Evolutionary conservation across 1,140 invertebrate genomes (phyloP), one percentile per base, ranked within the genome.

Genomic region (Episyrphus balteatus): DNA sequence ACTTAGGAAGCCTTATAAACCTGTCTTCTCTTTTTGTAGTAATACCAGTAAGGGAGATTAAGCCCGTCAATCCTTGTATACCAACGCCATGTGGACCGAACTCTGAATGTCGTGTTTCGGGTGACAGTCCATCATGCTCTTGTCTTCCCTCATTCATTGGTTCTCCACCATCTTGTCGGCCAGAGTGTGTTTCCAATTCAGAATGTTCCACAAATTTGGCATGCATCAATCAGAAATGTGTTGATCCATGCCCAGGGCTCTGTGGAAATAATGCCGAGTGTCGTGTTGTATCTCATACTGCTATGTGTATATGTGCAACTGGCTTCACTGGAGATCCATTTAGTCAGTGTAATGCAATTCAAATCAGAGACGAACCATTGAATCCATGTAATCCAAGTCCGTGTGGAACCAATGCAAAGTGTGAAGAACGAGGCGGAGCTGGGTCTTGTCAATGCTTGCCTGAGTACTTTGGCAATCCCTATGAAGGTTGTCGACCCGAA

Each of bases 131-230:
- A 32, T 77, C 82, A 21, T 89, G 86, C 57, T 77, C 74, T 11
- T 88, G 86, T 60, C 64, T 82, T 31, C 69, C 77, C 15, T 77
- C 84, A 54, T 86, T 86, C 59, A 71, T 80, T 43, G 86, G 85
- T 50, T 80, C 87, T 65, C 84, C 86, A 26, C 80, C 83, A 68
- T 79, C 80, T 46, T 87, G 86, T 57, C 73, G 83, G 55, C 84
- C 85, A 9, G 83, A 88, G 69, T 92, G 88, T 61, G 74, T 82
- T n/a, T 70, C 81, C 5, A 83, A 85, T 56, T 61, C 84, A 21
- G 86, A 86, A 26, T 92, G 88, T 70, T 83, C 85, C 31, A 80
- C 83, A 5, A 86, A 86, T 66, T 86, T 84, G 1, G 76, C 87
- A n/a, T 92, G 88, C 59, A 56, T 66, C n/a, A 66, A 66, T 37